Conservation (phyloP, 2,888 invertebrate genomes). For the Drosophila niveifrons region DNA sequence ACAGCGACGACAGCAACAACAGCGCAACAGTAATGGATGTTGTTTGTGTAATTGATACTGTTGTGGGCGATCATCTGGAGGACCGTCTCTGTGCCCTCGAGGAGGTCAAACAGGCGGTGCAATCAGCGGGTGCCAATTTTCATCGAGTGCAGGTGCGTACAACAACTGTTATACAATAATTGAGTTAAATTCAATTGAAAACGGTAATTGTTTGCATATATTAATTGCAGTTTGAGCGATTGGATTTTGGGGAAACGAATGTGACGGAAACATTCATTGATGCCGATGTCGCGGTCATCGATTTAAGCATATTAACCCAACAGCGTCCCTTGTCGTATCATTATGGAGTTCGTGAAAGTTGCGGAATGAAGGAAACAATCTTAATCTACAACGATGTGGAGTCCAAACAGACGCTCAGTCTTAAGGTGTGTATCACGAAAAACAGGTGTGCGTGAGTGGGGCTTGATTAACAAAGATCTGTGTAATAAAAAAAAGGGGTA, state of each 20-base stretch:
- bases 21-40: constrained; percentile 89
- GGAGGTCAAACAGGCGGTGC: constrained; percentile 93
- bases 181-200: constrained; percentile 7
- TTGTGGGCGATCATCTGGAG: constrained; percentile 89
- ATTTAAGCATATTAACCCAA: constrained; percentile 95
- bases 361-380: constrained; percentile 98
- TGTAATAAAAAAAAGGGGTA: constrained; percentile 21
- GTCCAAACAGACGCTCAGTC: constrained; percentile 93
- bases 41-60: constrained; percentile 93
- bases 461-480: constrained; percentile 52
- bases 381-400: constrained; percentile 95
- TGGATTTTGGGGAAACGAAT: constrained; percentile 98
- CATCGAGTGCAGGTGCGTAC: constrained; percentile 91
- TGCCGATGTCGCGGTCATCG: constrained; percentile 98
- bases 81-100: constrained; percentile 93
- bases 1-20: constrained; percentile 25
- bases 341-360: constrained; percentile 98
- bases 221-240: constrained; percentile 93
- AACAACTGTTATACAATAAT: constrained; percentile 58
- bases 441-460: constrained; percentile 38
- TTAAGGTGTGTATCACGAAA: constrained; percentile 89
- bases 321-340: constrained; percentile 98
- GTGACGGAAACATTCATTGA: constrained; percentile 98
- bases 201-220: constrained; percentile 2
- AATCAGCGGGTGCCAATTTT: constrained; percentile 91